Conservation (phyloP, 2,797 vertebrate species). For the Sardinella longiceps region DNA sequence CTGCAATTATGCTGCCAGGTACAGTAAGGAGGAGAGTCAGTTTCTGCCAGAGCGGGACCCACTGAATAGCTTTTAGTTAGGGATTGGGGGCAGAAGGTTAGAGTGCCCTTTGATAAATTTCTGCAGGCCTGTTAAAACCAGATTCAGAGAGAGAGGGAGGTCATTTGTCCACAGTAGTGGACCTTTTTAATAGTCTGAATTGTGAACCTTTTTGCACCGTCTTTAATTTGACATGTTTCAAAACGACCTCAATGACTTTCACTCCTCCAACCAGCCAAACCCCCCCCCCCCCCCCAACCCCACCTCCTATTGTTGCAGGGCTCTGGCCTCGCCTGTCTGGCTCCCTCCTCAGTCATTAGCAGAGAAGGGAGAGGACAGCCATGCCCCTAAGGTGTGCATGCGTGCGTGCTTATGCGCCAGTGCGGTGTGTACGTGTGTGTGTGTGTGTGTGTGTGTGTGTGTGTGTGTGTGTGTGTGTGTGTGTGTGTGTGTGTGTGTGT, state of each 20-base stretch:
- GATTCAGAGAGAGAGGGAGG: not conserved
- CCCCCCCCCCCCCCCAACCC: slow-evolving; percentile 34
- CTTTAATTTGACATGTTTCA: not conserved
- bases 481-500: slow-evolving; percentile 33
- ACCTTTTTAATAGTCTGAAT: not conserved
- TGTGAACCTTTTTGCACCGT: not conserved
- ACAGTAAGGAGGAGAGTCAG: not conserved
- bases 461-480: slow-evolving; percentile 26
- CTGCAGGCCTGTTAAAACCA: not conserved
- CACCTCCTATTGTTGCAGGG: slow-evolving; percentile 27
- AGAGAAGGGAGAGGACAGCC: slow-evolving; percentile 23
- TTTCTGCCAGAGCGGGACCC: not conserved
- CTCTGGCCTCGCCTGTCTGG: not conserved
- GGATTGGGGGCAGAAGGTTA: not conserved
- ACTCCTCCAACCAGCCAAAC: slow-evolving; percentile 11
- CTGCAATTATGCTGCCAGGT: not conserved
- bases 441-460: slow-evolving; percentile 24
- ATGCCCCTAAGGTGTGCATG: slow-evolving; percentile 34
- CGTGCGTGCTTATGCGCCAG: no score
- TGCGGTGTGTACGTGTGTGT: slow-evolving; percentile 1
- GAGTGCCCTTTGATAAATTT: not conserved
- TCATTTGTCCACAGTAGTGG: not conserved
- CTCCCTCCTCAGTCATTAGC: slow-evolving; percentile 2
- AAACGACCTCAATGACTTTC: not conserved
- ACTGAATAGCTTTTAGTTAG: not conserved